Base-by-base conservation (phyloP, 2,888 invertebrate genomes). In the Lumbricus terrestris region DNA sequence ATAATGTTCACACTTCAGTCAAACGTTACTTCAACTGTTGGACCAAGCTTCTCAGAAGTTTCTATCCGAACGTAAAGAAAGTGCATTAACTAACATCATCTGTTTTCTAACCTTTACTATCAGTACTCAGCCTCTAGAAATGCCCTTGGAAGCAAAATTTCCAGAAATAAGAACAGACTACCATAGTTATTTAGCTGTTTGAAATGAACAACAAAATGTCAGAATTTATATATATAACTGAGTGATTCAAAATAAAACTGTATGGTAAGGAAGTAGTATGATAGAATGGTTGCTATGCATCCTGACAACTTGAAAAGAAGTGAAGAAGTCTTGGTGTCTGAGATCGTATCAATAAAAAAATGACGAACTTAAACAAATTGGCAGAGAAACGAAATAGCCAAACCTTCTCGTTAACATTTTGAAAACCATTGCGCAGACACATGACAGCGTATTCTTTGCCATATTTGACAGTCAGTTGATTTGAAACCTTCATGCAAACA, bases 391-490 rank as follows among this genome's bases (percentile, higher is more conserved):
- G n/a, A 69, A n/a, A 8, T 69, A n/a, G 69, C 69, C 29, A 34
- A n/a, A 91, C 91, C 91, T 98, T 98, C 91, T 97, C 97, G 93
- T 97, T 98, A 97, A 96, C 97, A 0, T 97, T 97, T 90, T 96
- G 96, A 1, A 97, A 96, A 91, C 96, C 96, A 94, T 98, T 97
- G 92, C 96, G 96, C 90, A 97, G 96, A 92, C 98, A 98, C 4
- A 97, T 97, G 94, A 95, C 89, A 35, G 92, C 54, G 93, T 88
- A 92, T 88, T 93, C 92, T 90, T 92, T 92, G 54, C 92, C 91
- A 90, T 98, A 99, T 94, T 99, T 98, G 2, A 96, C 96, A 40
- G 97, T 96, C 89, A 99, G 95, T 91, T 98, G 96, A 93, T 98
- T 98, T 0, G 97, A 96, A 93, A 99, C 97, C 97, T 95, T 16